Conservation (phyloP, 2,888 invertebrate genomes). For the Auanema freiburgensis region DNA sequence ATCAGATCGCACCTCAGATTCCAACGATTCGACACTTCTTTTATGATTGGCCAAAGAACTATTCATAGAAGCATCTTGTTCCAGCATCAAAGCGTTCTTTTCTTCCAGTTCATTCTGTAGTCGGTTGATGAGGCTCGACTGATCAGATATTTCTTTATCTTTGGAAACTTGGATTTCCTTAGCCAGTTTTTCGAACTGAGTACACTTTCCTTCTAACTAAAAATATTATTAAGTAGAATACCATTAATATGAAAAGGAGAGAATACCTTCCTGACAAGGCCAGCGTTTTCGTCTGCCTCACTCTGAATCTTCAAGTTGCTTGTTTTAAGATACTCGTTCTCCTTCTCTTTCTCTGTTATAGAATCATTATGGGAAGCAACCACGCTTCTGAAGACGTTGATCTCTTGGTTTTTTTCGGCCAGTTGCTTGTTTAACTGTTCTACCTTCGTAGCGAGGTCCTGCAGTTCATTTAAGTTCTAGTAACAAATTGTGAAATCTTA, state of each 20-base stretch:
- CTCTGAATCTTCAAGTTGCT: neutral
- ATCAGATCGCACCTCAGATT: slow-evolving; percentile 16
- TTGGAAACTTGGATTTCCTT: slow-evolving; percentile 23
- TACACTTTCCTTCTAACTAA: slow-evolving; percentile 19
- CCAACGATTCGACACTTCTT: slow-evolving; percentile 25
- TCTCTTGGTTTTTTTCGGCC: no score
- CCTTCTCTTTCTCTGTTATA: neutral
- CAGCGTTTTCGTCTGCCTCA: neutral
- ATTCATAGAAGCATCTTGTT: slow-evolving; percentile 24
- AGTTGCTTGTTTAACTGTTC: no score
- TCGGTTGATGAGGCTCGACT: slow-evolving; percentile 21
- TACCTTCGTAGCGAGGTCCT: no score
- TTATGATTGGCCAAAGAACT: slow-evolving; percentile 22
- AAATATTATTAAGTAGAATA: slow-evolving; percentile 7
- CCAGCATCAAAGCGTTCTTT: slow-evolving; percentile 8
- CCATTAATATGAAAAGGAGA: no score
- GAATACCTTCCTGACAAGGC: neutral
- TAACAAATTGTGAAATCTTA: no score
- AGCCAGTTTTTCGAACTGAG: slow-evolving; percentile 28
- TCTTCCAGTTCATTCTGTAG: slow-evolving; percentile 24
- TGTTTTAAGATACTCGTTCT: neutral
- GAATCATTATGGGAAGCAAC: no score
- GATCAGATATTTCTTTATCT: slow-evolving; percentile 22
- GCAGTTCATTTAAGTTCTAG: no score
- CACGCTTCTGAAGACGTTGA: no score